phyloP scores from a whole-genome alignment of 2,797 vertebrate species.

The Melanotaenia boesemani region DNA sequence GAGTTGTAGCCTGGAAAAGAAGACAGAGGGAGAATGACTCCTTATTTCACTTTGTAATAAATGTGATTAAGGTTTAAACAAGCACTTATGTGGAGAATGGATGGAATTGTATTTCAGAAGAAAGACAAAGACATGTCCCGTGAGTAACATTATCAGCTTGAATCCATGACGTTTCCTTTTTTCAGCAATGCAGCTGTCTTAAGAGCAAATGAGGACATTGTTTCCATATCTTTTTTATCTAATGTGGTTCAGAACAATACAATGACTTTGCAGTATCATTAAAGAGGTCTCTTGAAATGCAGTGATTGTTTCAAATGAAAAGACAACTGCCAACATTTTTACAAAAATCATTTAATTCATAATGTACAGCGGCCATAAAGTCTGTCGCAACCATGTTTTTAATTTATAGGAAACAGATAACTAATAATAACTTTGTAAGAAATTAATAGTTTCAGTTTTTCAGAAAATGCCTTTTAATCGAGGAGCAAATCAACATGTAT shows the following conservation, averaged over 20 bases:
- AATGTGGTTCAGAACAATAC: neutral
- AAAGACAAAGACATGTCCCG: conserved; percentile 68
- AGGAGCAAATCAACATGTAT: neutral
- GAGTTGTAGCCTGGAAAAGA: conserved; percentile 42
- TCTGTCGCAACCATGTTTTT: no score
- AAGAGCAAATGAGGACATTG: conserved; percentile 39
- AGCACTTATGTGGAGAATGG: conserved; percentile 69
- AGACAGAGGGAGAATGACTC: conserved; percentile 55
- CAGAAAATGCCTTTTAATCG: neutral
- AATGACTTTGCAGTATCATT: neutral
- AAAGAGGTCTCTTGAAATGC: neutral
- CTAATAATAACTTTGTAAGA: neutral
- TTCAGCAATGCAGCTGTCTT: conserved; percentile 54
- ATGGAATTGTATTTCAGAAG: conserved; percentile 64
- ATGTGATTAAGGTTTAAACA: conserved; percentile 75
- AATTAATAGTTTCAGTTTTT: neutral
- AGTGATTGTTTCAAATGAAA: neutral
- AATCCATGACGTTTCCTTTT: conserved; percentile 50
- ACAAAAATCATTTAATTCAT: neutral
- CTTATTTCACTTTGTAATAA: conserved; percentile 64
- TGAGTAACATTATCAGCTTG: conserved; percentile 75
- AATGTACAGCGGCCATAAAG: neutral
- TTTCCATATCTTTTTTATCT: neutral
- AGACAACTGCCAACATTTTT: neutral
- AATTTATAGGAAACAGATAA: no score